Conservation (phyloP, 2,113 vertebrate genomes). For the Pelobates fuscus region DNA sequence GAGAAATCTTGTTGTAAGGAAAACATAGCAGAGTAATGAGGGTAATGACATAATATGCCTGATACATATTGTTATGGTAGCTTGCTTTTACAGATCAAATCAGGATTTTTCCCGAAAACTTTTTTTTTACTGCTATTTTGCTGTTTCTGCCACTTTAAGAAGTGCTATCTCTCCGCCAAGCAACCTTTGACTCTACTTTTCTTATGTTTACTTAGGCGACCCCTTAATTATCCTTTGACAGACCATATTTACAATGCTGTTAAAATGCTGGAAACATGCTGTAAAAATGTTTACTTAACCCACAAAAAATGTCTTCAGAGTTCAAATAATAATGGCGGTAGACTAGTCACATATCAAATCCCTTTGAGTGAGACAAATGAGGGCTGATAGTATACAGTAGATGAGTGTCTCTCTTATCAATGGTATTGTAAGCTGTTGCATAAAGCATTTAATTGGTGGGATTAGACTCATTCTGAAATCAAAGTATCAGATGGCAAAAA, state of each 20-base stretch:
- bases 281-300: constrained; percentile 41
- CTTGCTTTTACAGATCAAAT: too few species aligned
- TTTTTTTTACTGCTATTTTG: too few species aligned
- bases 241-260: constrained; percentile 10
- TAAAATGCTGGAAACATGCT: constrained; percentile 20
- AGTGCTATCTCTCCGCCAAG: neutral
- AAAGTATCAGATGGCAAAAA: constrained; percentile 11
- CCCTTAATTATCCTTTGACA: constrained; percentile 10
- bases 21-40: too few species aligned
- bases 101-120: too few species aligned
- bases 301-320: constrained; percentile 11
- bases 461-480: constrained; percentile 9
- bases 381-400: neutral
- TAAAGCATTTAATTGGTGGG: constrained; percentile 24
- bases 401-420: constrained; percentile 24
- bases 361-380: constrained; percentile 20
- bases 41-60: too few species aligned
- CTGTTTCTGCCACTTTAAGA: neutral
- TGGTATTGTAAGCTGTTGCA: neutral
- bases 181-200: neutral
- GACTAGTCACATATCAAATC: constrained; percentile 4
- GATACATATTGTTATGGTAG: too few species aligned
- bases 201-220: neutral
- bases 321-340: constrained; percentile 9
- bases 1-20: too few species aligned